A percentile compares a stretch with the other conserved stretches of the same genome.
phyloP scores from a whole-genome alignment of 1,140 invertebrate species.

The Calephelis nemesis region DNA sequence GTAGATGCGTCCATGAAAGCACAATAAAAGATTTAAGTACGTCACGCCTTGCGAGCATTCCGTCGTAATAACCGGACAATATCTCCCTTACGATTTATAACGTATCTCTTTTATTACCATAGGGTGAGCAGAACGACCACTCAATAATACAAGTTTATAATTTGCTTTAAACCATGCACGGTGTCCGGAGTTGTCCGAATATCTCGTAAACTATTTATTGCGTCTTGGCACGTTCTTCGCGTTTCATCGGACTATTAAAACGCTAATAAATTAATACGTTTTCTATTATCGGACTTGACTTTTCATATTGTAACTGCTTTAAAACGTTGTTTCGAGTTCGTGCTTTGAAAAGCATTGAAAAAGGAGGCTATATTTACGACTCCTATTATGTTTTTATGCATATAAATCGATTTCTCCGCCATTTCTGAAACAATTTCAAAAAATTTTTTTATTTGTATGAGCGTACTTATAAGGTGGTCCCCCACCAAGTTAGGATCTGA shows the following conservation, averaged over 20 bases:
- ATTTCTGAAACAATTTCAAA: too few species aligned
- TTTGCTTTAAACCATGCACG: constrained; percentile 29
- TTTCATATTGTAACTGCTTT: background rate
- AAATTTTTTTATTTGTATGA: too few species aligned
- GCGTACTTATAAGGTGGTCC: too few species aligned
- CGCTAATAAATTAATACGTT: constrained; percentile 12
- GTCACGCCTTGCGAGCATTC: constrained; percentile 58
- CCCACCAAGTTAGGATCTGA: too few species aligned
- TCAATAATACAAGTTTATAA: constrained; percentile 34
- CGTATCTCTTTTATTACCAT: constrained; percentile 67
- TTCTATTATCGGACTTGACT: background rate
- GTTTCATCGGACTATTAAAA: constrained; percentile 10
- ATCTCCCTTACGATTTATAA: constrained; percentile 66
- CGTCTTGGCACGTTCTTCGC: constrained; percentile 25
- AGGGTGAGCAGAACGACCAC: constrained; percentile 36
- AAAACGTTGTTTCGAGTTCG: background rate
- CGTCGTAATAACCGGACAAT: constrained; percentile 53
- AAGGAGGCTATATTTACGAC: too few species aligned
- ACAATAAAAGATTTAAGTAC: constrained; percentile 70
- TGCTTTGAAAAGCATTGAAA: too few species aligned
- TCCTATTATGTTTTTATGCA: too few species aligned
- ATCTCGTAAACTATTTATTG: constrained; percentile 32
- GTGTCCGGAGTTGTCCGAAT: background rate
- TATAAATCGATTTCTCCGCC: too few species aligned
- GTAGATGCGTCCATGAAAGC: constrained; percentile 55